These are phyloP conservation scores for Puffinus mauretanicus DNA, from an alignment of 2,113 vertebrate genomes.

Conservation along the genomic window DNA sequence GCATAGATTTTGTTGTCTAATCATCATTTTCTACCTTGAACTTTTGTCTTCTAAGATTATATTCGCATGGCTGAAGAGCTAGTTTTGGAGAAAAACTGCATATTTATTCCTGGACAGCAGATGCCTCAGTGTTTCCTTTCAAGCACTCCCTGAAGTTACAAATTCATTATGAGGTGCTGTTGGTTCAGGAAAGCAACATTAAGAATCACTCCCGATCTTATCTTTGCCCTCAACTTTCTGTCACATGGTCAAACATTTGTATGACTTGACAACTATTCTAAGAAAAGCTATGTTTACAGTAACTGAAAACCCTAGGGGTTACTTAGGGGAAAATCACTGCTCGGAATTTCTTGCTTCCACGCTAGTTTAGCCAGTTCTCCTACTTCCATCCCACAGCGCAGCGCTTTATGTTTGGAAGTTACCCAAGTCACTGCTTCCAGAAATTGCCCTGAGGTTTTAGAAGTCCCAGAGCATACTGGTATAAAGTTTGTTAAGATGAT, in stretches of 20 bases:
- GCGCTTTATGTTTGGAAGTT: background rate
- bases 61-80: background rate
- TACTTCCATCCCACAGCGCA: background rate
- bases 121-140: background rate
- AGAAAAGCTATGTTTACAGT: slow-evolving; percentile 11
- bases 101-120: background rate
- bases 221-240: background rate
- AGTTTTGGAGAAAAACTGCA: background rate
- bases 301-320: slow-evolving; percentile 19
- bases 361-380: slow-evolving; percentile 46
- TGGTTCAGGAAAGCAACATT: background rate
- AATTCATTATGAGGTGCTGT: background rate
- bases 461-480: background rate
- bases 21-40: background rate
- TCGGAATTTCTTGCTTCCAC: background rate
- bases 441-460: background rate
- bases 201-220: background rate
- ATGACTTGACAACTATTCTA: background rate
- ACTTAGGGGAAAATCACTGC: background rate
- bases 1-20: background rate
- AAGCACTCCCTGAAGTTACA: background rate
- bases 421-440: slow-evolving; percentile 28
- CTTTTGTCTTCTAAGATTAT: background rate
- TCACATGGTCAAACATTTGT: background rate
- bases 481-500: background rate